Evolutionary conservation across 2,888 invertebrate genomes (phyloP), one percentile per base, ranked within the genome.

Genomic region (Drosophila merina): DNA sequence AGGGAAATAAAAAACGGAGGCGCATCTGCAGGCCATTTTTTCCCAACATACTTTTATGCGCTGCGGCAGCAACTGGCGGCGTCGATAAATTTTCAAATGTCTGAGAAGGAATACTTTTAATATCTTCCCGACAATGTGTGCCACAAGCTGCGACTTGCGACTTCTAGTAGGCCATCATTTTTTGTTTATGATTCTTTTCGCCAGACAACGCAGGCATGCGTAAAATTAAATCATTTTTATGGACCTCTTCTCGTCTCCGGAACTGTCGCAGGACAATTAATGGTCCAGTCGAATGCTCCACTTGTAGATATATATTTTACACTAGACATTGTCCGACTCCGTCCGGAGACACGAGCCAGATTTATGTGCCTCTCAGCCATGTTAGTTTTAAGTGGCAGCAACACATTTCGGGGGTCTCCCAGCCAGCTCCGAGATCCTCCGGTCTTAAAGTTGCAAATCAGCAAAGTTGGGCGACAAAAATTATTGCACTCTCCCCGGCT

Each of bases 181-280:
- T 14, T 52, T 51, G 51, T 69, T 69, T 25, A 56, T 51, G 45
- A 31, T 49, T 54, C 38, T 59, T 47, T 59, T 9, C 14, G 4
- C 33, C 33, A 36, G 51, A n/a, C 48, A 25, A 7, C 20, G 54
- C 79, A 76, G 72, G 76, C 76, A 72, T 79, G 85, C 76, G 83
- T 79, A 74, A 85, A 85, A 81, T 83, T 83, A 86, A 85, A 85
- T 85, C 81, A 85, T 86, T 86, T 84, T 84, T 85, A 86, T 85
- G 58, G 79, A 71, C 71, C 66, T 28, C 36, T 40, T 33, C 42
- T 50, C 48, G 36, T 30, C 58, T 49, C 50, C 20, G 25, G 10
- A 20, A 36, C 71, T 54, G 57, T 64, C 66, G 51, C 36, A 36
- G 57, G 69, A 64, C 81, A 84, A 81, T 81, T 84, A 84, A 82